Percentiles rank a stretch among this genome's conserved stretches.
These are phyloP conservation scores for Leptoteleia sp. DNA, from an alignment of 1,140 invertebrate genomes.

Conservation along the genomic window DNA sequence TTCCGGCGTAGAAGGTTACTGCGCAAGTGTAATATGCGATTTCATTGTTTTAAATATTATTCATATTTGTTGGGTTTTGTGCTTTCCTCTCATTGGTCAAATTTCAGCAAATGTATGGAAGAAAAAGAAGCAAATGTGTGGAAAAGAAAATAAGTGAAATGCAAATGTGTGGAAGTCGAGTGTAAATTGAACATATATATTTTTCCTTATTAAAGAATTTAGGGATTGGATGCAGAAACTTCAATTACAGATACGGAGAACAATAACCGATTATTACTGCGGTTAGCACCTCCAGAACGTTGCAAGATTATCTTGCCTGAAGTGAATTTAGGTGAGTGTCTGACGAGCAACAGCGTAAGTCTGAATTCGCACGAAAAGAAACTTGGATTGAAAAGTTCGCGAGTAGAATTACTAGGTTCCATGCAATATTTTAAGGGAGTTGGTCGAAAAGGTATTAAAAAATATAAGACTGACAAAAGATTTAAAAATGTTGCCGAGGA, in stretches of 20 bases:
- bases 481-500: constrained; percentile 67
- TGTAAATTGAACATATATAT: too few relatives aligned
- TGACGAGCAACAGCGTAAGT: constrained; percentile 88
- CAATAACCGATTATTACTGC: constrained; percentile 74
- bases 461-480: constrained; percentile 75
- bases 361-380: constrained; percentile 87
- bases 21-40: too few relatives aligned
- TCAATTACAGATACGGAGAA: constrained; percentile 42
- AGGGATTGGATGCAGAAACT: constrained; percentile 47
- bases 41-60: too few relatives aligned
- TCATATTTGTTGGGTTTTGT: too few relatives aligned
- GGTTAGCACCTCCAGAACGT: constrained; percentile 81
- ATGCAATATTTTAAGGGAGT: constrained; percentile 77
- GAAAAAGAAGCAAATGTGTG: too few relatives aligned
- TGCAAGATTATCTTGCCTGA: constrained; percentile 85
- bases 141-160: too few relatives aligned
- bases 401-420: constrained; percentile 75
- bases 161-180: too few relatives aligned
- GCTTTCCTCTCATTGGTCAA: too few relatives aligned
- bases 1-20: too few relatives aligned
- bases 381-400: constrained; percentile 82
- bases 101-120: too few relatives aligned
- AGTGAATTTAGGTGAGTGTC: constrained; percentile 87
- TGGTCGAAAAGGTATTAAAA: constrained; percentile 78
- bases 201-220: constrained; percentile 20